phyloP scores from a whole-genome alignment of 2,797 vertebrate species.

The Pelodytes ibericus region DNA sequence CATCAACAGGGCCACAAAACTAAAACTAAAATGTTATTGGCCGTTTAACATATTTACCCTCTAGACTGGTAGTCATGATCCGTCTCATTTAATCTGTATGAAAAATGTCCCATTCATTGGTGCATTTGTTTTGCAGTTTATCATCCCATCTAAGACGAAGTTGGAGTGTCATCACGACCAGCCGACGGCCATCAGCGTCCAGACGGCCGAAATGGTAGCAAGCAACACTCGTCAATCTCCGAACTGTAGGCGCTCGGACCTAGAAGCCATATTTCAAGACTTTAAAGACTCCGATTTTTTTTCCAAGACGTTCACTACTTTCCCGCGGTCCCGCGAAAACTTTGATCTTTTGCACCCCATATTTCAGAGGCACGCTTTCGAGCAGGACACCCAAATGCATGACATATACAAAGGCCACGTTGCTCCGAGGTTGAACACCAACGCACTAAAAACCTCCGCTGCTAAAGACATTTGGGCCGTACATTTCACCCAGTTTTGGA shows the following conservation, averaged over 20 bases:
- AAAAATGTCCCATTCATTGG: no score
- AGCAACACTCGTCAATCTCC: constrained; percentile 90
- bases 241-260: constrained; percentile 89
- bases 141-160: constrained; percentile 87
- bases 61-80: no score
- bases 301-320: constrained; percentile 75
- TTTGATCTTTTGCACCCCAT: constrained; percentile 83
- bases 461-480: constrained; percentile 91
- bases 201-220: constrained; percentile 96
- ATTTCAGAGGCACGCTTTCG: constrained; percentile 92
- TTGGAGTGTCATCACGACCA: constrained; percentile 82
- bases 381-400: constrained; percentile 91
- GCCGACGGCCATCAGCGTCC: constrained; percentile 89
- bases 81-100: no score
- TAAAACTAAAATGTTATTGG: no score
- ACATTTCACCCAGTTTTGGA: constrained; percentile 96
- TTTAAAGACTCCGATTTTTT: constrained; percentile 91
- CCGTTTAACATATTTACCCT: no score
- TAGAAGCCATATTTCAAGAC: constrained; percentile 89
- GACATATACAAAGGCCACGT: constrained; percentile 89
- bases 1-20: no score
- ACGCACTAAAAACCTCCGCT: constrained; percentile 86
- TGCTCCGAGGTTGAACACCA: constrained; percentile 76
- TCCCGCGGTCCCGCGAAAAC: constrained; percentile 75
- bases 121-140: constrained; percentile 79